Evolutionary conservation across 2,888 invertebrate genomes (phyloP), one percentile per base, ranked within the genome.

Genomic region (Oxycera nigricornis): DNA sequence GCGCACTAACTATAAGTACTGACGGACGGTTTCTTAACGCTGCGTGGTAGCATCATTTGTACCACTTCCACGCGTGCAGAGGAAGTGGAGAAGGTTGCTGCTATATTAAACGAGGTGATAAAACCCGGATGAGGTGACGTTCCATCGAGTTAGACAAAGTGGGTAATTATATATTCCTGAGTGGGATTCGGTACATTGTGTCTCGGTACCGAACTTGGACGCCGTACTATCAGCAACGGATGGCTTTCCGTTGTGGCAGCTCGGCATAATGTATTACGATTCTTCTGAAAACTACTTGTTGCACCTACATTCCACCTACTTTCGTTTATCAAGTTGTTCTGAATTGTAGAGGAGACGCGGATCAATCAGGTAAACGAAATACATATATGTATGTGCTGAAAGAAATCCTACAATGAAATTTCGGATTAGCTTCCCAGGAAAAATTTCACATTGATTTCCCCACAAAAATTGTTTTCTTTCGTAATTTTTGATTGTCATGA

Each of bases 71-170:
- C n/a, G 35, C 35, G 20, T 14, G 35, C 35, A 20, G 20, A 30
- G 61, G 35, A 61, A 61, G 22, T 61, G 1, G 17, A 31, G 61
- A 61, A 61, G 35, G 61, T 61, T 61, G 35, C 50, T 26, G 20
- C 24, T 67, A 24, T 17, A 68, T 68, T 68, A 26, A 50, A 68
- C 50, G 28, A 65, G 65, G 65, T 65, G 65, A 68, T 68, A 50
- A 68, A 68, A 68, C 26, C 50, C 68, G 68, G 39, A 68, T 50
- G 46, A 11, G 68, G 55, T 24, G 55, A 55, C 24, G 55, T n/a
- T 59, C 30, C 59, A 24, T 20, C 35, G 30, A n/a, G 35, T 61
- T 61, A 35, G 61, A 61, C 61, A 61, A 61, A 61, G 61, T 61
- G 61, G 61, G 61, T 35, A 61, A 61, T 61, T 61, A 61, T 61